Conservation (phyloP, 92 coral and sea anemone genomes). For the Porites evermanni region DNA sequence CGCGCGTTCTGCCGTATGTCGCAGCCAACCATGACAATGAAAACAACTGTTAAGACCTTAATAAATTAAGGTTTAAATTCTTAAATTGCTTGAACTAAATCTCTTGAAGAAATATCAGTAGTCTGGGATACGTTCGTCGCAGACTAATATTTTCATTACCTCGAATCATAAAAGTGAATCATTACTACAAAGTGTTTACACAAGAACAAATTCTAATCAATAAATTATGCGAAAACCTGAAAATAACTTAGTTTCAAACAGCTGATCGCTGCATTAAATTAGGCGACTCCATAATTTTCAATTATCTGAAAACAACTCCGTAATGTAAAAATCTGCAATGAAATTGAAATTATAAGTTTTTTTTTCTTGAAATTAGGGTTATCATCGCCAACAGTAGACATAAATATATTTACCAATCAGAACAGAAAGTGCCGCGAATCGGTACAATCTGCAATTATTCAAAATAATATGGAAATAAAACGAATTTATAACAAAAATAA, state of each 20-base stretch:
- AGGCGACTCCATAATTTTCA: no score
- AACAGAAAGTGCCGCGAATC: not conserved
- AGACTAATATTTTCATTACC: not conserved
- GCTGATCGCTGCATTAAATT: no score
- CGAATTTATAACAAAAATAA: not conserved
- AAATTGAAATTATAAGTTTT: no score
- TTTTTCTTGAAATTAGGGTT: no score
- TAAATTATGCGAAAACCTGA: not conserved
- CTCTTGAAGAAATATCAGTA: no score
- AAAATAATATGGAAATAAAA: not conserved
- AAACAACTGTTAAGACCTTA: not conserved
- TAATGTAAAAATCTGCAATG: no score
- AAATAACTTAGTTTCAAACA: no score
- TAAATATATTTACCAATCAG: not conserved
- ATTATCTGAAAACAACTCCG: no score
- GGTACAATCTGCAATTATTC: conserved; percentile 17
- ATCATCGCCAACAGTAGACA: no score
- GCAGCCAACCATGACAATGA: not conserved
- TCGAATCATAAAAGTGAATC: not conserved
- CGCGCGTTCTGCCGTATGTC: not conserved
- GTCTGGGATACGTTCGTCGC: no score
- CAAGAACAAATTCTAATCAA: not conserved
- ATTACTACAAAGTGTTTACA: not conserved
- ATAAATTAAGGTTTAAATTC: not conserved
- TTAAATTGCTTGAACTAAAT: not conserved